A percentile compares a stretch with the other conserved stretches of the same genome.
phyloP scores from a whole-genome alignment of 2,797 vertebrate species.

The Okamejei kenojei region DNA sequence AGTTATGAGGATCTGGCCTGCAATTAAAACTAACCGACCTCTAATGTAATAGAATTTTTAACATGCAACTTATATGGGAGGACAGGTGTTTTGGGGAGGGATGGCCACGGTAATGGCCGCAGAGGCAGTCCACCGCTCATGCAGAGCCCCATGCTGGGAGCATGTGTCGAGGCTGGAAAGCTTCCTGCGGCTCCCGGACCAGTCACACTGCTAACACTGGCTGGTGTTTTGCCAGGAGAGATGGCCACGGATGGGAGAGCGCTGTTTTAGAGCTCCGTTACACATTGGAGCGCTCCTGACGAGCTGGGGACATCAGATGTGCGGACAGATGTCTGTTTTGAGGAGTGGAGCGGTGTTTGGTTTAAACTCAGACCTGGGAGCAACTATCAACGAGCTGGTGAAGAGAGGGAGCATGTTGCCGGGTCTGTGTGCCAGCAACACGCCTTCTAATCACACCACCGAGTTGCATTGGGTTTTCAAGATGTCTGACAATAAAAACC shows the following conservation, averaged over 20 bases:
- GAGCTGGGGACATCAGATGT: slow-evolving; percentile 23
- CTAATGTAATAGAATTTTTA: neutral
- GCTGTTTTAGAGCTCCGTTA: neutral
- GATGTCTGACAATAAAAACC: neutral
- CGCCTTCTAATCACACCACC: neutral
- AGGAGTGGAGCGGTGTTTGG: slow-evolving; percentile 2
- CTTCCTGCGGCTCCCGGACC: neutral
- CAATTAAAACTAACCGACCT: slow-evolving; percentile 15
- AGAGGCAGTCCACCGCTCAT: neutral
- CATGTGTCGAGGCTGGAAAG: slow-evolving; percentile 4
- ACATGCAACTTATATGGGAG: neutral
- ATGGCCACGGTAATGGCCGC: neutral
- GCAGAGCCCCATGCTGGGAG: neutral
- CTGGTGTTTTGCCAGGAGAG: slow-evolving; percentile 24
- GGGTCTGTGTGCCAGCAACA: neutral
- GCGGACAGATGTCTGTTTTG: slow-evolving; percentile 21
- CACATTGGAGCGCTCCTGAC: neutral
- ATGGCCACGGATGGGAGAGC: neutral
- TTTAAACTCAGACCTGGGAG: slow-evolving; percentile 18
- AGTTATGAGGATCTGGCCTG: neutral
- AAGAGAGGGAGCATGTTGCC: neutral
- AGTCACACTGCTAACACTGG: too few relatives aligned
- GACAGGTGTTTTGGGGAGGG: slow-evolving; percentile 15
- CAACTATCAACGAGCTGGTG: neutral
- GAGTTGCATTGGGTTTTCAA: neutral